These are phyloP conservation scores for Labeo calbasu DNA, from an alignment of 2,797 vertebrate genomes.

Conservation along the genomic window DNA sequence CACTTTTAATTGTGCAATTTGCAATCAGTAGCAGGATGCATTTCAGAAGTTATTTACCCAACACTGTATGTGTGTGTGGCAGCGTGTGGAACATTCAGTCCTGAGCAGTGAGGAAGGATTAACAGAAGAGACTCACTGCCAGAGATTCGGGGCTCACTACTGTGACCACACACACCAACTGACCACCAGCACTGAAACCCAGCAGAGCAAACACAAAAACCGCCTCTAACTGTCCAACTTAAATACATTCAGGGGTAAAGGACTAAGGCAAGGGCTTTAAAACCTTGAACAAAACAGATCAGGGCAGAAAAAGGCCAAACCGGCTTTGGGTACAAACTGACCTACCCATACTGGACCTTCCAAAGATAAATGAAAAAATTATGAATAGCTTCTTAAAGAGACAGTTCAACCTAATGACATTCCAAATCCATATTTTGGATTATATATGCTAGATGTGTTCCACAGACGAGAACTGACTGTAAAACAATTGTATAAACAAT, in stretches of 20 bases:
- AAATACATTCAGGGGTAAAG: constrained; percentile 17
- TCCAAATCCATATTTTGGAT: not conserved
- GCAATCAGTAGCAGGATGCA: not conserved
- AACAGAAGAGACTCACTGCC: constrained; percentile 51
- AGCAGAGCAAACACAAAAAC: constrained; percentile 35
- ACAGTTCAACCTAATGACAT: not conserved
- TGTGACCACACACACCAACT: constrained; percentile 47
- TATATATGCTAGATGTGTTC: not conserved
- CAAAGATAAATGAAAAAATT: not conserved
- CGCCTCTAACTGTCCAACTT: constrained; percentile 7
- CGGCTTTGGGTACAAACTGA: constrained; percentile 5
- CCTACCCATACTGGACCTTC: not conserved
- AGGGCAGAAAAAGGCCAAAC: constrained; percentile 4
- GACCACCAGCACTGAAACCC: constrained; percentile 42
- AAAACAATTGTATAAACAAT: not conserved
- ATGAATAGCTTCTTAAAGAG: not conserved
- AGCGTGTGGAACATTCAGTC: constrained; percentile 49
- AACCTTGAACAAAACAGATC: constrained; percentile 21
- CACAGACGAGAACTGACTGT: not conserved
- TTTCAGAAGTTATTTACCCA: not conserved
- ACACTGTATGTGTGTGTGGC: constrained; percentile 25
- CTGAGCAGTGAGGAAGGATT: constrained; percentile 50
- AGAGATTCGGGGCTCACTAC: constrained; percentile 42
- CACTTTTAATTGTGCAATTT: not conserved
- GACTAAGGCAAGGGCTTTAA: constrained; percentile 29